Evolutionary conservation across 1,140 invertebrate genomes (phyloP), one percentile per base, ranked within the genome.

Genomic region (Riptortus pedestris): DNA sequence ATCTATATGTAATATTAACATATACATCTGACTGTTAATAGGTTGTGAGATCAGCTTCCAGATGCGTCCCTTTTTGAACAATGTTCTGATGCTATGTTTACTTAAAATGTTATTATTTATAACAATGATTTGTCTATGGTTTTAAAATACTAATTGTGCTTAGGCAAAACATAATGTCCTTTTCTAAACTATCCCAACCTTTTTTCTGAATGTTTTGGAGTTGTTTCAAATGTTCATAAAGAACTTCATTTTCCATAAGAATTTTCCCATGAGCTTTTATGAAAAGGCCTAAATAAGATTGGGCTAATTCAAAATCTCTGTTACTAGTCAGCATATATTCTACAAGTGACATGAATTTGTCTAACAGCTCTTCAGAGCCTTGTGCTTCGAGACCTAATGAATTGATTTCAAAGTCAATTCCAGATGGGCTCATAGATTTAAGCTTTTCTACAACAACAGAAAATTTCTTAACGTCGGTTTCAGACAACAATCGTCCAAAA

Each of bases 241-340:
- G 73, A 14, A 79, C 74, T 18, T 76, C 69, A 16, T 81, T 79
- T 57, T 79, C 73, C 0, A 81, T 76, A 38, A 93, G 77, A 14
- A 74, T 71, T 51, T 81, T 79, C 1, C 84, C 83, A 72, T 96
- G 91, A 28, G 84, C 81, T 76, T 96, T 95, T 12, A 98, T 73
- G 78, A 96, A 97, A 18, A 96, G 77, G 58, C 83, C 85, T n/a
- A 98, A 78, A 78, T 95, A 97, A 0, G 92, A 85, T 73, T 96
- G 89, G 0, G 85, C 83, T n/a, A 96, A 74, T 78, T 98, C 95
- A 78, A 93, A 97, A 76, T 96, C 82, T 67, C 74, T 82, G 69
- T 90, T 91, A 2, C 79, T 87, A 64, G 81, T 76, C 1, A 97
- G 78, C 75, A 90, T 84, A 62, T 74, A 76, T 45, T 82, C 75